Conservation (phyloP, 1,140 invertebrate genomes). For the Drosophila erecta region DNA sequence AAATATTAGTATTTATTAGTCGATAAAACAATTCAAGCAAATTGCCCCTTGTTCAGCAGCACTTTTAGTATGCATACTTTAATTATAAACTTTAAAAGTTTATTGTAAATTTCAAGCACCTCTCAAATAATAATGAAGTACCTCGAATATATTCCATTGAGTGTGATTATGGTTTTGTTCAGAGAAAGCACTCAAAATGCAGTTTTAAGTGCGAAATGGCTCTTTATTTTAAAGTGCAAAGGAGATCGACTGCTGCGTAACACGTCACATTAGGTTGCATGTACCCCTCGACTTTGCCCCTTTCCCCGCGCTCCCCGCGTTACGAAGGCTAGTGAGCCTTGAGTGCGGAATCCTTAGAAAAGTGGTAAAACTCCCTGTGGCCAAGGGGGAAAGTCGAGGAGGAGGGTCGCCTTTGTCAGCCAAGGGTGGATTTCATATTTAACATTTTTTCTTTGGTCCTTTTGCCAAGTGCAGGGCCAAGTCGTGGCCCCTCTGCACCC, state of each 20-base stretch:
- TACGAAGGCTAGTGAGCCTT: constrained; percentile 52
- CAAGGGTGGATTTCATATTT: constrained; percentile 66
- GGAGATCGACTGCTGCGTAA: constrained; percentile 21
- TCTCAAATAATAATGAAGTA: neutral
- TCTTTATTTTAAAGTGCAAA: constrained; percentile 9
- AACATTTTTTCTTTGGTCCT: constrained; percentile 13
- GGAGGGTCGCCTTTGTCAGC: constrained; percentile 33
- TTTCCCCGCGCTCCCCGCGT: neutral
- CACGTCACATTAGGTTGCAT: constrained; percentile 15
- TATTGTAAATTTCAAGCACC: too few species aligned
- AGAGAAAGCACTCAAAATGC: neutral
- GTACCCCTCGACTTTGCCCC: constrained; percentile 13
- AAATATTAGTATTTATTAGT: too few species aligned
- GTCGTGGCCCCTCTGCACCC: constrained; percentile 4
- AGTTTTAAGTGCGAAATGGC: neutral
- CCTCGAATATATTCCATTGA: neutral
- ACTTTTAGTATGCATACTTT: too few species aligned
- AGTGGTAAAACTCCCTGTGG: constrained; percentile 76
- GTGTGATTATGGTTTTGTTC: neutral
- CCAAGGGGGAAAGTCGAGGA: constrained; percentile 20
- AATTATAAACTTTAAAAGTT: too few species aligned
- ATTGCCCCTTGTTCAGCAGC: too few species aligned
- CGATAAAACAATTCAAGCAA: too few species aligned
- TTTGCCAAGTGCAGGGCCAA: constrained; percentile 64
- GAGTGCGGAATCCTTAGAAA: constrained; percentile 77